phyloP scores from a whole-genome alignment of 2,888 invertebrate genomes.

The Itoplectis maculator region DNA sequence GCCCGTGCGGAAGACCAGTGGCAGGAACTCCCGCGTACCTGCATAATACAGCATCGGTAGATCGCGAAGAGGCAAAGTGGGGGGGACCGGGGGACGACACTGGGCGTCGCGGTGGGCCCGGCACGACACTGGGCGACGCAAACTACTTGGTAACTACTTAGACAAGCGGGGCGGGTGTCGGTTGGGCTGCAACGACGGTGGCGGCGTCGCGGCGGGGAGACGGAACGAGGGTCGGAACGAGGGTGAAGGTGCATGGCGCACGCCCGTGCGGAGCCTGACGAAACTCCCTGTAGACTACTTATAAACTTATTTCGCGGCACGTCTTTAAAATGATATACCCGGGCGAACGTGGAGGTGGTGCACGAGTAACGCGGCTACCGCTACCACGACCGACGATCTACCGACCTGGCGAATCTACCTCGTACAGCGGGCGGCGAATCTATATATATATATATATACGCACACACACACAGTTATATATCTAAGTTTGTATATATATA shows the following conservation, averaged over 20 bases:
- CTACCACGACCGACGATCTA: slow-evolving; percentile 54
- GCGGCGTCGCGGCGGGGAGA: not conserved
- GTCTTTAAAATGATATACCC: slow-evolving; percentile 82
- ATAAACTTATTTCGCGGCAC: slow-evolving; percentile 82
- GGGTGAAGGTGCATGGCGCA: slow-evolving; percentile 36
- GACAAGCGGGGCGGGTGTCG: slow-evolving; percentile 74
- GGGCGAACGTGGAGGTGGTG: slow-evolving; percentile 32
- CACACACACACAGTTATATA: too few species aligned
- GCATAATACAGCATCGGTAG: slow-evolving; percentile 75
- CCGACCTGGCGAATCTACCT: slow-evolving; percentile 68
- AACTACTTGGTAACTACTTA: slow-evolving; percentile 83
- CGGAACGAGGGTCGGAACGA: slow-evolving; percentile 34
- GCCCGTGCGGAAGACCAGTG: slow-evolving; percentile 58
- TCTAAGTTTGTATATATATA: too few species aligned
- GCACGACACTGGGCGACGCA: slow-evolving; percentile 77
- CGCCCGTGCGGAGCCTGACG: slow-evolving; percentile 73
- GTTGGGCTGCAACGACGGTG: not conserved
- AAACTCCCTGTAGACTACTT: slow-evolving; percentile 81
- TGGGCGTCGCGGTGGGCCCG: slow-evolving; percentile 18
- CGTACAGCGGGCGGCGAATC: not conserved
- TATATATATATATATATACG: too few species aligned
- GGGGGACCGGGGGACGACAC: not conserved
- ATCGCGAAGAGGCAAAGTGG: too few species aligned
- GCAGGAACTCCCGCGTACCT: slow-evolving; percentile 68
- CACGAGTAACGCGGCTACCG: not conserved